Conservation (phyloP, 2,797 vertebrate genomes). For the Rhincodon typus region DNA sequence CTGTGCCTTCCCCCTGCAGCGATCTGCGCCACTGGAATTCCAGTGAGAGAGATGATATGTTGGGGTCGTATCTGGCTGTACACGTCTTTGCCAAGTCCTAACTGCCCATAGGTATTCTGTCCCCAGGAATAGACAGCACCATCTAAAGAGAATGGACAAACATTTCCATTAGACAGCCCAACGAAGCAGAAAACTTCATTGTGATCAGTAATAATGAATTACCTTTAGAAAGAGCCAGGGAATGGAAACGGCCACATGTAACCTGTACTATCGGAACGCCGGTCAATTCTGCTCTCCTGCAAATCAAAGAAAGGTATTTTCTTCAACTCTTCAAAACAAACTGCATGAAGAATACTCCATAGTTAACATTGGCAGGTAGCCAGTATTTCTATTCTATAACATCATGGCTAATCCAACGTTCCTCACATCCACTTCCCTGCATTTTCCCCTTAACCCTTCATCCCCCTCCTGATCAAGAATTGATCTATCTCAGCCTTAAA, state of each 20-base stretch:
- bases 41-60: slow-evolving; percentile 46
- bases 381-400: not conserved
- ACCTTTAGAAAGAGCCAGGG: slow-evolving; percentile 36
- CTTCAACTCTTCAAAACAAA: not conserved
- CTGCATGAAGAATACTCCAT: not conserved
- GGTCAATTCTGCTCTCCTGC: not conserved
- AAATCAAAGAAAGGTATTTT: not conserved
- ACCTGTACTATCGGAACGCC: not conserved
- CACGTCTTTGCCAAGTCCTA: not conserved
- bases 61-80: not conserved
- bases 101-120: slow-evolving; percentile 32
- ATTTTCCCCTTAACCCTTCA: too few species aligned
- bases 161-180: not conserved
- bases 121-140: slow-evolving; percentile 39
- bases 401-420: too few species aligned
- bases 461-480: too few species aligned
- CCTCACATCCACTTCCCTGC: too few species aligned
- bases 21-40: slow-evolving; percentile 52
- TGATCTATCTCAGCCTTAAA: too few species aligned
- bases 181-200: not conserved
- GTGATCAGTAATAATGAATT: not conserved
- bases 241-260: slow-evolving; percentile 33
- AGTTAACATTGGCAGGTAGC: not conserved
- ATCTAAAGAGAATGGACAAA: slow-evolving; percentile 17
- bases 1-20: slow-evolving; percentile 57